Evolutionary conservation across 2,113 vertebrate genomes (phyloP).

Genomic region (Hystrix cristata): DNA sequence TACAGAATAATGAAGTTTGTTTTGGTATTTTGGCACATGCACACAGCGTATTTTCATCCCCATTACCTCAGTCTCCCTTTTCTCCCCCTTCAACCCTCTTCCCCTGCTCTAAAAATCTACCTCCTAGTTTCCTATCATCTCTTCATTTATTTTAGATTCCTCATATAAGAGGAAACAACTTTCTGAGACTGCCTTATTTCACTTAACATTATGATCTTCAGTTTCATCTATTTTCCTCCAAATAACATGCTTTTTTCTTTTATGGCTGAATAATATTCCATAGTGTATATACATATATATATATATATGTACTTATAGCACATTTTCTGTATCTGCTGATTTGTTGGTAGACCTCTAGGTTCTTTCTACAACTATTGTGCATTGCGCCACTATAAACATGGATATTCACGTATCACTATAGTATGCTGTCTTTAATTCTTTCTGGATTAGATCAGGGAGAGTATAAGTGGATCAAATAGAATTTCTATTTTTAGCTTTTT

Average conservation of each 20-base stretch:
- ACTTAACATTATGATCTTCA: not conserved
- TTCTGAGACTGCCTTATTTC: not conserved
- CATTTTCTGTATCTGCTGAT: not conserved
- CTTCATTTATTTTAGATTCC: not conserved
- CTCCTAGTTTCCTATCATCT: not conserved
- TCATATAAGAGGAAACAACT: not conserved
- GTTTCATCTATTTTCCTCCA: not conserved
- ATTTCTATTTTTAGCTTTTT: not conserved
- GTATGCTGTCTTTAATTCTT: not conserved
- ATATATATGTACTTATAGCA: not conserved
- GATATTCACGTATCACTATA: not conserved
- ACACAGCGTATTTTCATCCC: not conserved
- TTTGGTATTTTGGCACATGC: not conserved
- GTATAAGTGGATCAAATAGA: not conserved
- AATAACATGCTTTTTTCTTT: not conserved
- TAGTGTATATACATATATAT: not conserved
- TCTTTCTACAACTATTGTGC: not conserved
- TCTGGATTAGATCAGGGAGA: not conserved
- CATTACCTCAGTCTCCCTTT: not conserved
- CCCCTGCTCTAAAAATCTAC: not conserved
- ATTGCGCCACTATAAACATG: not conserved
- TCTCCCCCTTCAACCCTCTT: not conserved
- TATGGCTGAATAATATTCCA: not conserved
- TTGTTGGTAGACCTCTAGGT: not conserved
- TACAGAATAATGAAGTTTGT: not conserved